These are phyloP conservation scores for Hippocampus guttulatus DNA, from an alignment of 2,113 vertebrate genomes.

Conservation along the genomic window DNA sequence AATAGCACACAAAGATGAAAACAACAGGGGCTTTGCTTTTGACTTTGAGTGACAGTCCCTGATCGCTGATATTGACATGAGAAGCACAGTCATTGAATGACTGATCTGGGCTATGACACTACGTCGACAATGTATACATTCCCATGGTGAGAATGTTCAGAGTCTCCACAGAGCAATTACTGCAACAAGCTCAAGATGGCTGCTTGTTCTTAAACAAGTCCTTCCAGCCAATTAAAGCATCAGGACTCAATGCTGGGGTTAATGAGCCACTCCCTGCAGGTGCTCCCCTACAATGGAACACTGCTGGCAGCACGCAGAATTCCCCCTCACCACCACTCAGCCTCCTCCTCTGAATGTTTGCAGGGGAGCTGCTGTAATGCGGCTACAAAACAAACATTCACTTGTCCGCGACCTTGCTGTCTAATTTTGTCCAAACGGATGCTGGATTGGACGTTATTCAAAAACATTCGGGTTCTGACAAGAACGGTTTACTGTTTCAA, in stretches of 20 bases:
- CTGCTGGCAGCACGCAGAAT: neutral
- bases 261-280: conserved; percentile 2
- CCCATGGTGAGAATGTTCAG: neutral
- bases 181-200: neutral
- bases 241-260: conserved; percentile 7
- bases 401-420: neutral
- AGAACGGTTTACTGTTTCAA: neutral
- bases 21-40: neutral
- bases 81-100: neutral
- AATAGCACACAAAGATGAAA: neutral
- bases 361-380: conserved; percentile 6
- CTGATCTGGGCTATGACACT: neutral
- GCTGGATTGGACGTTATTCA: neutral
- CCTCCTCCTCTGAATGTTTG: conserved; percentile 15
- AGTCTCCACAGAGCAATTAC: neutral
- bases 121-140: neutral
- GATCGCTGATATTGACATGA: neutral
- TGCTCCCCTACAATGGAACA: conserved; percentile 5
- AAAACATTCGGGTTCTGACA: neutral
- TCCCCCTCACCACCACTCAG: neutral
- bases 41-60: neutral
- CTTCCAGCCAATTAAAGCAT: conserved; percentile 4
- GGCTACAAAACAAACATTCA: conserved; percentile 43
- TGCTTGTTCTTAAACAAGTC: neutral
- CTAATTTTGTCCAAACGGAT: neutral